Percentiles rank a stretch among this genome's conserved stretches.
These are phyloP conservation scores for Oeneis ivallda DNA, from an alignment of 2,888 invertebrate genomes.

Conservation along the genomic window DNA sequence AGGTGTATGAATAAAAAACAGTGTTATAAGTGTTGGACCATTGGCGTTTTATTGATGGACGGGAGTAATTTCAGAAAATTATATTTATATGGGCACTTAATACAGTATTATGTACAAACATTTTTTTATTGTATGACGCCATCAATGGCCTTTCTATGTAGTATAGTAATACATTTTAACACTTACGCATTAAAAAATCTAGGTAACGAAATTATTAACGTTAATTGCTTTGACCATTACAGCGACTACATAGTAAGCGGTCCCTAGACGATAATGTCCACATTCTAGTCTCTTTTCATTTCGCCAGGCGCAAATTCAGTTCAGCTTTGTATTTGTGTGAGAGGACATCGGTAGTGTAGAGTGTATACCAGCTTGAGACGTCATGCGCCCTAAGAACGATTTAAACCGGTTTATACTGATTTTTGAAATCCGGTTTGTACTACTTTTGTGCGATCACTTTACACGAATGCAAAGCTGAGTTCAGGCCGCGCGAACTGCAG, in stretches of 20 bases:
- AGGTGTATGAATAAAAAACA: constrained; percentile 3
- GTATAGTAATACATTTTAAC: neutral
- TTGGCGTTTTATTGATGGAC: constrained; percentile 57
- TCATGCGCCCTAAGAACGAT: no score
- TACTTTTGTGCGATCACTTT: no score
- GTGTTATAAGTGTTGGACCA: neutral
- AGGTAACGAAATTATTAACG: constrained; percentile 18
- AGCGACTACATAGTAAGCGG: no score
- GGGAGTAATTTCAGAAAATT: constrained; percentile 36
- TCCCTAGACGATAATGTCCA: no score
- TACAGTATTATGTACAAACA: constrained; percentile 38
- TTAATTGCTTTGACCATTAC: neutral
- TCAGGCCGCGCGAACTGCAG: neutral
- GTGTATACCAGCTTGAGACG: no score
- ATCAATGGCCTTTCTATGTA: neutral
- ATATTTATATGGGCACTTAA: neutral
- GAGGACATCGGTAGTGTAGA: no score
- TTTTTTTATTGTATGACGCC: constrained; percentile 1
- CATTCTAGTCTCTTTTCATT: no score
- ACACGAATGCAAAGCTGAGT: no score
- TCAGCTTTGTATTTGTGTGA: no score
- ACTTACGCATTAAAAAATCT: constrained; percentile 16
- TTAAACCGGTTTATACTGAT: no score
- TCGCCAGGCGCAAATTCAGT: no score
- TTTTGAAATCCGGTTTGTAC: no score